Conservation (phyloP, 2,888 invertebrate genomes). For the Omphaloscelis lunosa region DNA sequence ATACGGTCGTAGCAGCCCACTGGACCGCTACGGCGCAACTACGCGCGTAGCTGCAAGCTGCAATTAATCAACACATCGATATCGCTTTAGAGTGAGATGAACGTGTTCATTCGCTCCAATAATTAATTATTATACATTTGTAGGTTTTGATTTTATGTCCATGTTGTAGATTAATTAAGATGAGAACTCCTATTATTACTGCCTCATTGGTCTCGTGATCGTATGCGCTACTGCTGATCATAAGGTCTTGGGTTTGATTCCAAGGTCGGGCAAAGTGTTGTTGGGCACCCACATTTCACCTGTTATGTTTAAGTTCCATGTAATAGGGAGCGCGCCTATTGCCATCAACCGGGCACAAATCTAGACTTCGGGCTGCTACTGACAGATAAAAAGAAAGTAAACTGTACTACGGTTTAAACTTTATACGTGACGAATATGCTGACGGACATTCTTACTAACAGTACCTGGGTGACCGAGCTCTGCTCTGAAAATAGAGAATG, state of each 20-base stretch:
- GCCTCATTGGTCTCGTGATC: too few species aligned
- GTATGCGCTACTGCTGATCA: too few species aligned
- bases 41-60: slow-evolving; percentile 31
- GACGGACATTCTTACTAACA: background rate
- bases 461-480: too few species aligned
- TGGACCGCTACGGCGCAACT: slow-evolving; percentile 26
- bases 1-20: slow-evolving; percentile 27
- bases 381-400: background rate
- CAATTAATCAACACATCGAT: slow-evolving; percentile 37
- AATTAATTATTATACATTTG: background rate
- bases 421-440: background rate
- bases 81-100: slow-evolving; percentile 20
- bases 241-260: too few species aligned
- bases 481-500: too few species aligned
- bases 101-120: slow-evolving; percentile 15
- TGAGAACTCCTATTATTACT: background rate
- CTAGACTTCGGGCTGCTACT: too few species aligned
- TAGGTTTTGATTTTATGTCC: background rate
- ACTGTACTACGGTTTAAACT: background rate
- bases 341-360: too few species aligned
- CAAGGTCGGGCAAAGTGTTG: too few species aligned
- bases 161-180: background rate
- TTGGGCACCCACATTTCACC: too few species aligned
- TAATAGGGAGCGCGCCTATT: too few species aligned
- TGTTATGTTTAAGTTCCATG: too few species aligned